Evolutionary conservation across 2,113 vertebrate genomes (phyloP), one percentile per base, ranked within the genome.

Genomic region (Oncorhynchus tshawytscha): DNA sequence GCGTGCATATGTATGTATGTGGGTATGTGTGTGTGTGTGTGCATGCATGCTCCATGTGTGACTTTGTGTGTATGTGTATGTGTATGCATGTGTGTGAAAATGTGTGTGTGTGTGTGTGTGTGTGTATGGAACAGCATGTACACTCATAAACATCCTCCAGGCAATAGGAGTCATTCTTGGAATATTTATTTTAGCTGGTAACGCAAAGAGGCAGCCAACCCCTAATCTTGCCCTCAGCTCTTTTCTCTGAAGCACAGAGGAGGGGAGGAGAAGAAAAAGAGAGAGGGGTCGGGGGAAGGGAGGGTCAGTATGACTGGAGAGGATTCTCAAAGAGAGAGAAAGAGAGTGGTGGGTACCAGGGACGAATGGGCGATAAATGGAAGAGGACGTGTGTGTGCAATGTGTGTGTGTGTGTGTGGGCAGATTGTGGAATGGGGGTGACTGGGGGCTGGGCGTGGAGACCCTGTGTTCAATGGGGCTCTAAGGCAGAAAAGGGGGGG

Each of bases 171-270:
- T 93, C 92, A 91, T 91, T 88, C 91, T 92, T 92, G 90, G 91
- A 94, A 93, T 93, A 93, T 93, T 94, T 93, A 91, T 93, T 89
- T 93, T 90, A 88, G 90, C 91, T 93, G 90, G 91, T 94, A 94
- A 94, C 79, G 81, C 92, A 93, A 92, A 94, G 91, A 92, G 94
- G 92, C 92, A 92, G 91, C 91, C 88, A 89, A 91, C 89, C 88
- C 90, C 91, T 90, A 90, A 91, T 92, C 92, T 93, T 85, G 91
- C 94, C 92, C 79, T 90, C 74, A 93, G 92, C 89, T 91, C 91
- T 92, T 93, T 92, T 90, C 88, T 82, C 85, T 85, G 86, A 91
- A 89, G 89, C 87, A 78, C 57, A 76, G 77, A 68, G 71, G 25
- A 24, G 57, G 62, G 70, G 57, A 27, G 71, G 77, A 22, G 78